Evolutionary conservation across 2,797 vertebrate genomes (phyloP).

Genomic region (Gambusia yucatana): DNA sequence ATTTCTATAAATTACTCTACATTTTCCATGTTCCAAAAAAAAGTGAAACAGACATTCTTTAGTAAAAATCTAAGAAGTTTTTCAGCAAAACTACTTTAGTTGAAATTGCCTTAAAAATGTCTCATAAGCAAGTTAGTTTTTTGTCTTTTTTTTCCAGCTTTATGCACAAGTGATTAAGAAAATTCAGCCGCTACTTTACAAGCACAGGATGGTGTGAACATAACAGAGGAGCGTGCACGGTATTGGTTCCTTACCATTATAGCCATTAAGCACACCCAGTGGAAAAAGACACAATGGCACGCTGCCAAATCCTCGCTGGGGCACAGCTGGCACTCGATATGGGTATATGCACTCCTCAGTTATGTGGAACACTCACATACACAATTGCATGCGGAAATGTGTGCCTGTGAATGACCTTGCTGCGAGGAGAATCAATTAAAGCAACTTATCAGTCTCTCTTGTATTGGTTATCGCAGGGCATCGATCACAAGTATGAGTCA

Average conservation of each 20-base stretch:
- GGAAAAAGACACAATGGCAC: slow-evolving; percentile 75
- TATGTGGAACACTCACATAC: slow-evolving; percentile 69
- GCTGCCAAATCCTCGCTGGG: slow-evolving; percentile 75
- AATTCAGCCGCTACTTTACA: slow-evolving; percentile 47
- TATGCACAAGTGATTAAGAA: slow-evolving; percentile 21
- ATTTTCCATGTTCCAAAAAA: background rate
- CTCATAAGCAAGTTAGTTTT: background rate
- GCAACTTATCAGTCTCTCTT: slow-evolving; percentile 67
- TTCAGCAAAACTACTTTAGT: background rate
- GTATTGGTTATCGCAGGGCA: slow-evolving; percentile 65
- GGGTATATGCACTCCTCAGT: slow-evolving; percentile 79
- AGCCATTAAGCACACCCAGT: slow-evolving; percentile 76
- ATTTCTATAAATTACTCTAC: background rate
- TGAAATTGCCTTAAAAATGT: background rate
- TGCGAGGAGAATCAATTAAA: slow-evolving; percentile 80
- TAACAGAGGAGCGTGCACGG: slow-evolving; percentile 39
- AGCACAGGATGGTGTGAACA: slow-evolving; percentile 33
- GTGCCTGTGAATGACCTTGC: slow-evolving; percentile 78
- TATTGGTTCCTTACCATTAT: slow-evolving; percentile 64
- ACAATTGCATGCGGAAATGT: slow-evolving; percentile 47
- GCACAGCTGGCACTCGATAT: slow-evolving; percentile 82
- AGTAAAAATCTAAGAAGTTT: background rate
- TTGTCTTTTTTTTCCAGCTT: background rate
- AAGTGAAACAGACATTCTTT: background rate
- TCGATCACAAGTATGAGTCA: slow-evolving; percentile 50